Evolutionary conservation across 2,113 vertebrate genomes (phyloP).

Genomic region (Apodemus sylvaticus): DNA sequence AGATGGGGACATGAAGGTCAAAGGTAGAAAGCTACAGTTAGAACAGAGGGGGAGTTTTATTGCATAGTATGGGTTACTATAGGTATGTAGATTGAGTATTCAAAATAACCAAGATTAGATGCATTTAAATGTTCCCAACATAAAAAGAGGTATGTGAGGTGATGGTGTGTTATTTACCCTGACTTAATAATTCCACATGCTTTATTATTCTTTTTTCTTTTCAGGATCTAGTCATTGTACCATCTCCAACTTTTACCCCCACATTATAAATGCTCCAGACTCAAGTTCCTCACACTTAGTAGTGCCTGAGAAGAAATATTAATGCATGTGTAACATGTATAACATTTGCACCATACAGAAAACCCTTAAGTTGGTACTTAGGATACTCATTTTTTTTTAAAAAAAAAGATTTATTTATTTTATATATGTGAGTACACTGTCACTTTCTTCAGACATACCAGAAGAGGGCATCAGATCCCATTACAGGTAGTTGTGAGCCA

Average conservation of each 20-base stretch:
- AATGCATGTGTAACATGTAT: neutral
- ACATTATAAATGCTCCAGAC: conserved; percentile 25
- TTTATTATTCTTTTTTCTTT: neutral
- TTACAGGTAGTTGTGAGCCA: no score
- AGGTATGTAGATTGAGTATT: neutral
- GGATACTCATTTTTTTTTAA: neutral
- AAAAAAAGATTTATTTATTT: no score
- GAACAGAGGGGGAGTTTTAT: neutral
- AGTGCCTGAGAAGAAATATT: neutral
- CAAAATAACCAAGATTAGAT: neutral
- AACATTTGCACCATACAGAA: neutral
- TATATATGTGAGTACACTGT: no score
- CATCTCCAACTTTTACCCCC: neutral
- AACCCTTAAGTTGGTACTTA: neutral
- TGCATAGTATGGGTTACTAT: neutral
- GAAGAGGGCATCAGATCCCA: no score
- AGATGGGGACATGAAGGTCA: neutral
- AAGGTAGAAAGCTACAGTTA: neutral
- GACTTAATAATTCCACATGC: neutral
- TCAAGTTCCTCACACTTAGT: neutral
- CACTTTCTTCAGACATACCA: no score
- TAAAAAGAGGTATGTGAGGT: neutral
- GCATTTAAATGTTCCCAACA: neutral
- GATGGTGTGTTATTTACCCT: neutral
- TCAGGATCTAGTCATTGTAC: neutral